Base-by-base conservation (phyloP, 2,888 invertebrate species). In the Ochropacha duplaris region DNA sequence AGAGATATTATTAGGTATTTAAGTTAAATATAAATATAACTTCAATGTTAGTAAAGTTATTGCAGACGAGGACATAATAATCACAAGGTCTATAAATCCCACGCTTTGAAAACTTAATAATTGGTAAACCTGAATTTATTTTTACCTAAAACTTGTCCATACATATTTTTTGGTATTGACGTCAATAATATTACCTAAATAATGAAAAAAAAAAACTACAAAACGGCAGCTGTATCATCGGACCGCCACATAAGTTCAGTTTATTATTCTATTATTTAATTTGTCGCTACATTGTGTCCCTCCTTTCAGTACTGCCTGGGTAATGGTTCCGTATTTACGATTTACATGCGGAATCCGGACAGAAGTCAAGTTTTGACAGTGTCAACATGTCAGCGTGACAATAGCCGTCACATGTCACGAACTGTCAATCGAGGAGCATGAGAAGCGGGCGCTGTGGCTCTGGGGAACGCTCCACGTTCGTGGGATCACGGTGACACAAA, bases 191-290 rank as follows among this genome's bases (percentile, higher is more conserved):
- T 74, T 72, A 75, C 75, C 74, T 39, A 39, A 16, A 36, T 4
- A 9, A 74, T 9, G 28, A 68, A 69, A 61, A 56, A 51, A 52
- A 56, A 2, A 4, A 58, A 54, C 51, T 55, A 68, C 71, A 72
- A 71, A 71, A 58, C 72, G 75, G 80, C 91, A 90, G 92, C 86
- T 91, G 91, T 79, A 65, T 39, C 71, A 51, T 56, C 59, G 65
- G 66, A 67, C 61, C 72, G 62, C 64, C 64, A 72, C 75, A 79
- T 79, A 77, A 78, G 73, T 77, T 71, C 69, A 79, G 78, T 83
- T 84, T 82, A 83, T 85, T 86, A 86, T 90, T 90, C 91, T 81
- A 87, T 92, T 92, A 90, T 92, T 92, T 90, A 91, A 92, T 92
- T 91, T 92, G 88, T 88, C 86, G 86, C 74, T 87, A 79, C 84